Percentiles rank a stretch among this genome's conserved stretches.
phyloP scores from a whole-genome alignment of 1,140 invertebrate species.

The Drosophila paulistorum region DNA sequence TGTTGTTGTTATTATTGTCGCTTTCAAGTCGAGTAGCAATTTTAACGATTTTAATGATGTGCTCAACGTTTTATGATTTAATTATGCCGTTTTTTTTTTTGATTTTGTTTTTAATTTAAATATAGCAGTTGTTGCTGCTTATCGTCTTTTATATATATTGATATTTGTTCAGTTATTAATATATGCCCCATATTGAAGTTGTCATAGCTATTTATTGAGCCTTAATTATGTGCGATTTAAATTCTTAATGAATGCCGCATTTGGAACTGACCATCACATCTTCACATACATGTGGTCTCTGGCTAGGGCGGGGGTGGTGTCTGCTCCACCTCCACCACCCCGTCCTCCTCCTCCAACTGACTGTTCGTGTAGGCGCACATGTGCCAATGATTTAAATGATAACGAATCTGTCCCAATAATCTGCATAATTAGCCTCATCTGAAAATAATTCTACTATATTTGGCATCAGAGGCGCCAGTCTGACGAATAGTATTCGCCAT shows the following conservation, averaged over 20 bases:
- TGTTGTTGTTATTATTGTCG: constrained; percentile 15
- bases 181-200: constrained; percentile 72
- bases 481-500: background rate
- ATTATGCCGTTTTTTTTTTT: constrained; percentile 67
- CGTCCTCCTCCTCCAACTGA: background rate
- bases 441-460: background rate
- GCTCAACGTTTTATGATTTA: constrained; percentile 79
- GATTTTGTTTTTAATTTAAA: constrained; percentile 35
- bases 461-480: background rate
- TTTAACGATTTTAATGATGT: constrained; percentile 78
- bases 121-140: constrained; percentile 18
- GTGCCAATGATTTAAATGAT: constrained; percentile 74
- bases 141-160: constrained; percentile 4
- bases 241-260: constrained; percentile 78
- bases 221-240: constrained; percentile 79
- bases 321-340: background rate
- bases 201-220: constrained; percentile 70
- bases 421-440: constrained; percentile 49
- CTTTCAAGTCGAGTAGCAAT: constrained; percentile 76
- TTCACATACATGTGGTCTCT: constrained; percentile 7
- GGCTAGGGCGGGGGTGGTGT: constrained; percentile 31
- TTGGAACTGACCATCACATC: constrained; percentile 40
- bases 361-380: constrained; percentile 50
- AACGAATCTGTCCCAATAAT: constrained; percentile 54
- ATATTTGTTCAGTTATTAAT: constrained; percentile 41